These are phyloP conservation scores for Momotus momota DNA, from an alignment of 2,797 vertebrate species.

Conservation along the genomic window DNA sequence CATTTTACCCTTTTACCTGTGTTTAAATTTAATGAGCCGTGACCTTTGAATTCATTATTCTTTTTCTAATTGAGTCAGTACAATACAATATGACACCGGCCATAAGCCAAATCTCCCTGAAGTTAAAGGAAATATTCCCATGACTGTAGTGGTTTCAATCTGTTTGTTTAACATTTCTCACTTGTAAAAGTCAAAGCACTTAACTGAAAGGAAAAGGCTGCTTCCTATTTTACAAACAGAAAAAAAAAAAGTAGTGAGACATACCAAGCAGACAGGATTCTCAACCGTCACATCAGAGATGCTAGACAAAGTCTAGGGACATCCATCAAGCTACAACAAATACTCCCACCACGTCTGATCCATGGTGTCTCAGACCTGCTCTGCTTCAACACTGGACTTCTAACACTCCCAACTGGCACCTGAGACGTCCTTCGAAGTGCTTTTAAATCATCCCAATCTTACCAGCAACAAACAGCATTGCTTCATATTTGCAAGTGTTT, in stretches of 20 bases:
- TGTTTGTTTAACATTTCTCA: conserved; percentile 50
- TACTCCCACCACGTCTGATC: not conserved
- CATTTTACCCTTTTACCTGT: not conserved
- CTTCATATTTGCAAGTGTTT: not conserved
- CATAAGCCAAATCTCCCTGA: conserved; percentile 24
- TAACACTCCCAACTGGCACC: not conserved
- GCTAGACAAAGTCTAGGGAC: not conserved
- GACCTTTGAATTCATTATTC: conserved; percentile 25
- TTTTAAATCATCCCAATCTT: not conserved
- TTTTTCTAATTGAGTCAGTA: not conserved
- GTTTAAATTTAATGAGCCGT: not conserved
- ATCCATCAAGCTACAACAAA: not conserved
- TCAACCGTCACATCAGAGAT: not conserved
- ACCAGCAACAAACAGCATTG: not conserved
- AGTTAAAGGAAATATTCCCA: conserved; percentile 46
- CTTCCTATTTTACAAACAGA: not conserved
- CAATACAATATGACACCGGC: not conserved
- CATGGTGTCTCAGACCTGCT: not conserved
- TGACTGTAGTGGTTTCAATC: conserved; percentile 17
- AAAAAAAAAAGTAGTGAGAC: not conserved
- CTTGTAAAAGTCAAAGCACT: conserved; percentile 42
- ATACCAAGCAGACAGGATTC: not conserved
- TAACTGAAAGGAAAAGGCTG: not conserved
- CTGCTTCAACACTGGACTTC: not conserved
- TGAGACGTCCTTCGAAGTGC: not conserved